These are phyloP conservation scores for Listrodromus nycthemerus DNA, from an alignment of 2,888 invertebrate species.

Conservation along the genomic window DNA sequence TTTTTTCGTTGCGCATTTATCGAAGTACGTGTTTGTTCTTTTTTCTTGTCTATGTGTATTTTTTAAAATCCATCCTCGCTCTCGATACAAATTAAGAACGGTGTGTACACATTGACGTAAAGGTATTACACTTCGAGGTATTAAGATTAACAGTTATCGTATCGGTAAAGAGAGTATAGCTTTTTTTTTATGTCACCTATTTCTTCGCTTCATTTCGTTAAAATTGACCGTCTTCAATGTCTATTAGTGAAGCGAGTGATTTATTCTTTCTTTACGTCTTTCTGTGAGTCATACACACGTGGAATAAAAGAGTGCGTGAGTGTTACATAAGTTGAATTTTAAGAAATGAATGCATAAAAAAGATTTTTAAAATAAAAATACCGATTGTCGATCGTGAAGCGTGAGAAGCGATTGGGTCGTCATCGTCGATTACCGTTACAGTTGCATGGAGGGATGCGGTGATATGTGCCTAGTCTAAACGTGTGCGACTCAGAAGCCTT, in stretches of 20 bases:
- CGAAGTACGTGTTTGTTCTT: slow-evolving; percentile 36
- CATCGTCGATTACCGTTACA: background rate
- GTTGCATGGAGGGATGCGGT: slow-evolving; percentile 77
- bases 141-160: slow-evolving; percentile 43
- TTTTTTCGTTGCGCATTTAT: slow-evolving; percentile 55
- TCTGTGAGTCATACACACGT: slow-evolving; percentile 20
- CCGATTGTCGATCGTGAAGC: background rate
- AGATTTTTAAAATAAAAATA: background rate
- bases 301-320: slow-evolving; percentile 19
- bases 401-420: background rate
- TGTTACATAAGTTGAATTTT: background rate
- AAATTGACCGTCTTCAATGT: slow-evolving; percentile 66
- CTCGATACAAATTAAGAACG: slow-evolving; percentile 47
- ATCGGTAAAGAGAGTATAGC: slow-evolving; percentile 53
- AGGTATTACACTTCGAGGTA: slow-evolving; percentile 31
- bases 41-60: slow-evolving; percentile 39
- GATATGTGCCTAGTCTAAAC: slow-evolving; percentile 81
- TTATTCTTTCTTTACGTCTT: slow-evolving; percentile 34
- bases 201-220: slow-evolving; percentile 40
- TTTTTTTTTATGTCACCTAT: slow-evolving; percentile 30
- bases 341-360: background rate
- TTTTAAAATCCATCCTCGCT: slow-evolving; percentile 39
- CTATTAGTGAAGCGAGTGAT: slow-evolving; percentile 53
- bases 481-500: slow-evolving; percentile 66
- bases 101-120: slow-evolving; percentile 23